Conservation (phyloP, 2,113 vertebrate genomes). For the Cyphomyrus discorhynchus region DNA sequence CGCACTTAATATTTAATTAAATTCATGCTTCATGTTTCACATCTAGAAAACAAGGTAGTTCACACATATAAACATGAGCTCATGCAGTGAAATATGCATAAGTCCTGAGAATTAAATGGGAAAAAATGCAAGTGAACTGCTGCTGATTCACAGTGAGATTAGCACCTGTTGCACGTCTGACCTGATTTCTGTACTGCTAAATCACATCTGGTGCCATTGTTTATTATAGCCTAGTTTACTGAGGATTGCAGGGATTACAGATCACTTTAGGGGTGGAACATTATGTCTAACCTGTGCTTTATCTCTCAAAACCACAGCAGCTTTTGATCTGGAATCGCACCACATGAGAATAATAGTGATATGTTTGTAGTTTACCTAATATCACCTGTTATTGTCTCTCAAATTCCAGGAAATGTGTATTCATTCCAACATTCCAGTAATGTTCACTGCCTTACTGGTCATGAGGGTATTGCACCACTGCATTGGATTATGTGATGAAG, state of each 20-base stretch:
- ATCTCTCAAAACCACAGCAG: conserved; percentile 32
- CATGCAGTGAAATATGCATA: not conserved
- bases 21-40: not conserved
- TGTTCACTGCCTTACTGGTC: not conserved
- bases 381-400: conserved; percentile 1
- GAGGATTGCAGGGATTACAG: conserved; percentile 41
- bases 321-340: conserved; percentile 29
- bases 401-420: not conserved
- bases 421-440: not conserved
- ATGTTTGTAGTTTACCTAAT: conserved; percentile 11
- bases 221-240: conserved; percentile 29
- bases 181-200: conserved; percentile 31
- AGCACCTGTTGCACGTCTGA: conserved; percentile 37
- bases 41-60: not conserved
- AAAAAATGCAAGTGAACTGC: not conserved
- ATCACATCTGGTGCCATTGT: conserved; percentile 35
- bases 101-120: not conserved
- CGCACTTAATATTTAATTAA: not conserved
- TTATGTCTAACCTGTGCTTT: conserved; percentile 32
- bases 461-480: not conserved
- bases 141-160: conserved; percentile 25
- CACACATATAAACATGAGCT: not conserved
- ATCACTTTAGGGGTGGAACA: conserved; percentile 32
- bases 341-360: conserved; percentile 29
- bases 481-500: not conserved